Evolutionary conservation across 2,797 vertebrate genomes (phyloP), one percentile per base, ranked within the genome.

Genomic region (Loriculus beryllinus): DNA sequence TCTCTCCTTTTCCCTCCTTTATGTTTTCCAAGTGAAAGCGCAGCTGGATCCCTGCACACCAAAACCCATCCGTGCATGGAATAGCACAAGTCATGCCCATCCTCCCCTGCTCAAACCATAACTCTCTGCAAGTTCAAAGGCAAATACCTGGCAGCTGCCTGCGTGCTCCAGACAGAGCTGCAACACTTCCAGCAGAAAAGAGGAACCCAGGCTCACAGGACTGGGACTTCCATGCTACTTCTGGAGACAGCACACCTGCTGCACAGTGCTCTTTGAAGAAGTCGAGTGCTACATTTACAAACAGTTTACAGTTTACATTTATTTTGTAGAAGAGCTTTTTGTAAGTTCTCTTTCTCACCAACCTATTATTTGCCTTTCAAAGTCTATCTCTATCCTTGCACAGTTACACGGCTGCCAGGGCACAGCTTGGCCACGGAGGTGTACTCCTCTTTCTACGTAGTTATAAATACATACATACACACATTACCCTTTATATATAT

Each of bases 1-100:
- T 8, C 37, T 39, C 42, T 42, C n/a, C 14, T 37, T 14, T 35
- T 25, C 2, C n/a, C n/a, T 15, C 35, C 6, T 6, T 40, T n/a
- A 6, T 14, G 20, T 93, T 94, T 91, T 22, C 20, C 71, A 17
- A 67, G 18, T 49, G 25, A 90, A 84, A 90, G 87, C 70, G 33
- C 21, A 65, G 74, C 51, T 39, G 68, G 62, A 52, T 7, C 52
- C 82, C 56, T 56, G 85, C 48, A 10, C 45, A 67, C 90, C 62
- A 35, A 90, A 93, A 60, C 77, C 37, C 70, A 18, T 16, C 43
- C 4, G 1, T 45, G 77, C 47, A 39, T 26, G 57, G 42, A 82
- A 23, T 5, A 82, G 79, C 83, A 33, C 31, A 87, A 48, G 20
- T 0, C 1, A 12, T 43, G 40, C 39, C 18, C 14, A 5, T 26